phyloP scores from a whole-genome alignment of 2,113 vertebrate genomes.

The Podilymbus podiceps region DNA sequence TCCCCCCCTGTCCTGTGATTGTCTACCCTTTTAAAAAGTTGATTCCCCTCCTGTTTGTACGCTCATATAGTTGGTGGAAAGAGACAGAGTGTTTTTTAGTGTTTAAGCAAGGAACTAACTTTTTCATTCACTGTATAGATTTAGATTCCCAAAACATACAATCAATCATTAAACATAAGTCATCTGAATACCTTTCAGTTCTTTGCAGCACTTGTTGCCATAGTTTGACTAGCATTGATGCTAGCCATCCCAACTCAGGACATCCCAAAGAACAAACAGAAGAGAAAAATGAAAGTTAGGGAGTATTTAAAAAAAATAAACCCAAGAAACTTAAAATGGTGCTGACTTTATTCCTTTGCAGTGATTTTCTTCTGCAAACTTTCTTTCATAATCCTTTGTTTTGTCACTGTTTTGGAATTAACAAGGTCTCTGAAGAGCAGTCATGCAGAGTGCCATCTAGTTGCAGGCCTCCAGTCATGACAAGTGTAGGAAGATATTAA shows the following conservation, averaged over 20 bases:
- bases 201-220: neutral
- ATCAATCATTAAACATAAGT: neutral
- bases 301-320: neutral
- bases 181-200: neutral
- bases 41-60: too few species aligned
- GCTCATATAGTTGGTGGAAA: neutral
- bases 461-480: neutral
- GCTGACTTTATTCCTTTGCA: neutral
- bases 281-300: neutral
- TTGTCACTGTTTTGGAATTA: neutral
- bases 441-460: neutral
- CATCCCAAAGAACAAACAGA: neutral
- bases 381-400: neutral
- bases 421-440: neutral
- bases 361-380: neutral
- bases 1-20: too few species aligned
- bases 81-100: neutral
- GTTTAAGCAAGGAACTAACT: neutral
- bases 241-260: neutral
- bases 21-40: too few species aligned
- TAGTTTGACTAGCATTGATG: neutral
- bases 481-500: neutral
- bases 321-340: neutral
- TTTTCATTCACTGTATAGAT: neutral
- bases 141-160: neutral